Evolutionary conservation across 2,888 invertebrate genomes (phyloP), one percentile per base, ranked within the genome.

Genomic region (Melipona beecheii): DNA sequence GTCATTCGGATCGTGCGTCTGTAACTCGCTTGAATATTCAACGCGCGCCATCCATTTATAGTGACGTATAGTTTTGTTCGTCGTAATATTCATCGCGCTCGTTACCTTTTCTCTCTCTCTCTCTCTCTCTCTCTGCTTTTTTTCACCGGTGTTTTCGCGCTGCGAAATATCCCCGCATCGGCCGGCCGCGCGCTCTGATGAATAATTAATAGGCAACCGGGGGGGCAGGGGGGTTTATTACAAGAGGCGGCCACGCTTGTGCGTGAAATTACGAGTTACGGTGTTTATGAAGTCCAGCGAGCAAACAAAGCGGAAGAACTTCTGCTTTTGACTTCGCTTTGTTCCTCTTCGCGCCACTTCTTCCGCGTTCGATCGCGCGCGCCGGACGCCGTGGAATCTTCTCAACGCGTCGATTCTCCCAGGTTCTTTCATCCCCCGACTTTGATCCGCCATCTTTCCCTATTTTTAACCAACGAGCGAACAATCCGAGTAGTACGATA

Each of bases 191-290:
- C n/a, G 11, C 11, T 9, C 31, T 75, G 71, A 76, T 81, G 80
- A 81, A 81, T 81, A 81, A 81, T 81, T 81, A 81, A 81, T 81
- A 76, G 72, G 76, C 54, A 9, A 43, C 43, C 43, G 36, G 27
- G 27, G 27, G 27, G 27, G 68, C 21, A 24, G 24, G 24, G 24
- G 24, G 71, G 52, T 54, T 65, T 65, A 43, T 43, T 68, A 62
- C 71, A 31, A 65, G n/a, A 71, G 72, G 43, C 31, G 15, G 43
- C n/a, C 49, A 69, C 72, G 68, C 66, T 68, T 76, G 62, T 62
- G 58, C 74, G 52, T 56, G 73, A 74, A 82, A 83, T 75, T 71
- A 56, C 74, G 75, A 68, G 49, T 71, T 71, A 64, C 79, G 66
- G 49, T 27, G 76, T 71, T 71, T 72, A 81, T 68, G 58, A 52